A percentile compares a stretch with the other conserved stretches of the same genome.
Conservation (phyloP, 2,113 vertebrate species). For the Anoura caudifer region DNA sequence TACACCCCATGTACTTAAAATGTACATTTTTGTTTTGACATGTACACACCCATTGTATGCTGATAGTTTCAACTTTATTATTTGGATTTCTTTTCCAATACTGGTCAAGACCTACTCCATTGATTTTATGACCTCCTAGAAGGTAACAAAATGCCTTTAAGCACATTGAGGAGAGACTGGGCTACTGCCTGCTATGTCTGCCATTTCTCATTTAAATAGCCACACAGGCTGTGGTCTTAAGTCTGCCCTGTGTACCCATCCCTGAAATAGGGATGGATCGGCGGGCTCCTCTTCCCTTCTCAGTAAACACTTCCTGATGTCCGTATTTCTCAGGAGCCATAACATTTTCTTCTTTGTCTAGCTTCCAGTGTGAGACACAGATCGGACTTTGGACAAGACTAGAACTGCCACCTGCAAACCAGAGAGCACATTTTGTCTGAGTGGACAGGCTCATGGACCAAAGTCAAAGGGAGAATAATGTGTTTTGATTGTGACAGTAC, state of each 20-base stretch:
- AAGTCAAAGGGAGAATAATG: neutral
- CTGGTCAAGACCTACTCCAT: neutral
- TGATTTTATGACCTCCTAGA: neutral
- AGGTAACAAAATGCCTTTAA: neutral
- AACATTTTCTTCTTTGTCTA: neutral
- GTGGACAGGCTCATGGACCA: neutral
- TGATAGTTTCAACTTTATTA: neutral
- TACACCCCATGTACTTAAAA: neutral
- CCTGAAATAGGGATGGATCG: neutral
- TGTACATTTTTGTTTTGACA: neutral
- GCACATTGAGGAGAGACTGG: neutral
- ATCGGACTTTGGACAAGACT: neutral
- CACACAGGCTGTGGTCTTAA: neutral
- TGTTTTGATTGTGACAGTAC: neutral
- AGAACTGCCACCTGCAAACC: neutral
- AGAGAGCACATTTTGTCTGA: neutral
- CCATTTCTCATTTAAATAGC: neutral
- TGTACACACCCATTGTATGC: neutral
- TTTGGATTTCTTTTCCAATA: neutral
- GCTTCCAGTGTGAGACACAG: neutral
- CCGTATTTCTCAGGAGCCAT: neutral
- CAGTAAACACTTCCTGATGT: slow-evolving; percentile 17
- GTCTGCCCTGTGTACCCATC: neutral
- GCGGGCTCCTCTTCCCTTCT: neutral
- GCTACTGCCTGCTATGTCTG: neutral